Conservation (phyloP, 2,113 vertebrate genomes). For the Cyanoramphus novaezelandiae region DNA sequence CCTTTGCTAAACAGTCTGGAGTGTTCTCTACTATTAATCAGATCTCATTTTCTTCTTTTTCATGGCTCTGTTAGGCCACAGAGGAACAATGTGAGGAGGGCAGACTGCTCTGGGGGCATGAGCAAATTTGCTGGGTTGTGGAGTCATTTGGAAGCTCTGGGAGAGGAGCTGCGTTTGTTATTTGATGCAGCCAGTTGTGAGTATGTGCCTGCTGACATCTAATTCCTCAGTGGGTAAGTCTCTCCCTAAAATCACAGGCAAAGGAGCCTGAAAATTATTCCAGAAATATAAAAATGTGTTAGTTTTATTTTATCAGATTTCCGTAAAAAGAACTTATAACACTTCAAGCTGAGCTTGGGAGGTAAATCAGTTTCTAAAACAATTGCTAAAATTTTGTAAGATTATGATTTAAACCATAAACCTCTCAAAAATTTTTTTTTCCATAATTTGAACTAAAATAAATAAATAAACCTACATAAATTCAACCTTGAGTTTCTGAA, state of each 20-base stretch:
- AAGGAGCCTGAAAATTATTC: neutral
- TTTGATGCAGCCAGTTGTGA: neutral
- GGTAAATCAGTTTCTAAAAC: neutral
- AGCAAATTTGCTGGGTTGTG: accelerated
- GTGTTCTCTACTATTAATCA: neutral
- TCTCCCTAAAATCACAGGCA: neutral
- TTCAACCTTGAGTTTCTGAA: neutral
- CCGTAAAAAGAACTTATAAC: neutral
- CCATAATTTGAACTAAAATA: neutral
- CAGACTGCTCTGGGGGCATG: neutral
- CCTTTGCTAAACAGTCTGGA: neutral
- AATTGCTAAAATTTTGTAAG: neutral
- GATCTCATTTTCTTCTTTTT: neutral
- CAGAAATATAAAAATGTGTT: neutral
- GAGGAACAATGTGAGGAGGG: neutral
- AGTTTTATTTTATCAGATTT: neutral
- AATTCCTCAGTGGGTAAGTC: neutral
- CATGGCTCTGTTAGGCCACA: neutral
- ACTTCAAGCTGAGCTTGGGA: neutral
- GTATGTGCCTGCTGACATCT: neutral
- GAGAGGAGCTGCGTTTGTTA: accelerated
- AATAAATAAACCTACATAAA: neutral
- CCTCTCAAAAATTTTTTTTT: neutral
- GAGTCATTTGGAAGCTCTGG: neutral
- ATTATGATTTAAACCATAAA: neutral